Conservation (phyloP, 1,140 invertebrate genomes). For the Halictus rubicundus region DNA sequence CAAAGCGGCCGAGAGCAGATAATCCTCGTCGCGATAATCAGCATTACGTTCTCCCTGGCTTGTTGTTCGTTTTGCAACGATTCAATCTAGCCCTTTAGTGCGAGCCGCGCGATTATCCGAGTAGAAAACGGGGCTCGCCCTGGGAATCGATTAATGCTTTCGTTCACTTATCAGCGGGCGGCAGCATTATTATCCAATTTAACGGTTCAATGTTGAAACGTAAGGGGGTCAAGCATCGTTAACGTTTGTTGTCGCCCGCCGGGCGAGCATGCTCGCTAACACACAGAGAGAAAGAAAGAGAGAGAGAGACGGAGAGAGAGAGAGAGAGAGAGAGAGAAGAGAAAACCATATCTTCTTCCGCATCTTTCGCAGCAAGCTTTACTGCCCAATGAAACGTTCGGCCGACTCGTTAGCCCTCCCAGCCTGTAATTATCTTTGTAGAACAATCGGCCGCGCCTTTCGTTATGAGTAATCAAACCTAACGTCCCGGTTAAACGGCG, state of each 20-base stretch:
- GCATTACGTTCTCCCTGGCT: no score
- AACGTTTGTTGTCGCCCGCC: neutral
- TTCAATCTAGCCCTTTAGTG: no score
- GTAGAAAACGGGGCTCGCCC: no score
- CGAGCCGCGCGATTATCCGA: no score
- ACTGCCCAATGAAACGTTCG: slow-evolving; percentile 16
- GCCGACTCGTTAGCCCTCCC: slow-evolving; percentile 5
- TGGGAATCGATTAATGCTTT: no score
- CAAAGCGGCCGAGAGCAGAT: no score
- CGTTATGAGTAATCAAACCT: slow-evolving; percentile 22
- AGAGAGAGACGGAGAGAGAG: neutral
- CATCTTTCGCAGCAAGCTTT: slow-evolving; percentile 8
- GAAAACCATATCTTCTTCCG: neutral
- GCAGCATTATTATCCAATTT: slow-evolving; percentile 1
- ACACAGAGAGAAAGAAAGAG: neutral
- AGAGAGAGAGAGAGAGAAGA: neutral
- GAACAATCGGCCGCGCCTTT: slow-evolving; percentile 13
- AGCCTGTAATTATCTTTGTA: slow-evolving; percentile 3
- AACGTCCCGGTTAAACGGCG: neutral
- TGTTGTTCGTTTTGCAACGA: no score
- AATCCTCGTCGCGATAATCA: no score
- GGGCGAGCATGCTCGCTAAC: neutral
- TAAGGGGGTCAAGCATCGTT: slow-evolving; percentile 3
- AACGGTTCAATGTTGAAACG: neutral
- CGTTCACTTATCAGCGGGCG: no score